These are phyloP conservation scores for Temnothorax curvispinosus DNA, from an alignment of 1,140 invertebrate species.

Conservation along the genomic window DNA sequence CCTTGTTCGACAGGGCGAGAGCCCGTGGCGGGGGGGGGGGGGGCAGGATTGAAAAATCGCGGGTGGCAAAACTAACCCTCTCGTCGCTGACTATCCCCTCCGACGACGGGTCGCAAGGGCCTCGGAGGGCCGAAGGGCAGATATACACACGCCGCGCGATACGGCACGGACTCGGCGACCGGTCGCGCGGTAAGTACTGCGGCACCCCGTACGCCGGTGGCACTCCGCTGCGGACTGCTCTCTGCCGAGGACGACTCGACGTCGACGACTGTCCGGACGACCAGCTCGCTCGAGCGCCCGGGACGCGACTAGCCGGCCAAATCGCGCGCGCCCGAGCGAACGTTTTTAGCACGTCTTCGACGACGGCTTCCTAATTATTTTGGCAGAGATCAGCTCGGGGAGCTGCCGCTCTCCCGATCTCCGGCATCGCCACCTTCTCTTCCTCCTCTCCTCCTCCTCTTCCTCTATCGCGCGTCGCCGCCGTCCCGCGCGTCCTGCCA, in stretches of 20 bases:
- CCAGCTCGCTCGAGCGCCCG: constrained; percentile 80
- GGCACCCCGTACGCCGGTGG: constrained; percentile 16
- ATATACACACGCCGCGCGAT: constrained; percentile 5
- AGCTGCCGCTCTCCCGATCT: constrained; percentile 58
- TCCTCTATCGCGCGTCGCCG: not conserved
- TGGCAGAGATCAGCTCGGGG: constrained; percentile 86
- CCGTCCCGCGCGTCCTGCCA: not conserved
- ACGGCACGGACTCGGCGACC: constrained; percentile 84
- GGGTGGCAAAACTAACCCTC: constrained; percentile 59
- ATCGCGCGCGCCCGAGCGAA: constrained; percentile 87
- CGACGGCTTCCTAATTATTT: constrained; percentile 91
- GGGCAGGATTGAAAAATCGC: not conserved
- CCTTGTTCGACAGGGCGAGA: not conserved
- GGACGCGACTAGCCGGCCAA: constrained; percentile 83
- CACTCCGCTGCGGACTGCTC: constrained; percentile 46
- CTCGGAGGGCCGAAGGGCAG: constrained; percentile 3
- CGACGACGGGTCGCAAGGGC: constrained; percentile 60
- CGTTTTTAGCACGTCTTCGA: constrained; percentile 90
- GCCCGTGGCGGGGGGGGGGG: not conserved
- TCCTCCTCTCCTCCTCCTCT: not conserved
- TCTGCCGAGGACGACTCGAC: constrained; percentile 38
- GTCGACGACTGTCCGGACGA: constrained; percentile 59
- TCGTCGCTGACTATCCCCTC: constrained; percentile 45
- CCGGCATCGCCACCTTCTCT: constrained; percentile 23
- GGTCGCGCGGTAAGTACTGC: constrained; percentile 83